Base-by-base conservation (phyloP, 2,888 invertebrate genomes). In the Peribatodes rhomboidaria region DNA sequence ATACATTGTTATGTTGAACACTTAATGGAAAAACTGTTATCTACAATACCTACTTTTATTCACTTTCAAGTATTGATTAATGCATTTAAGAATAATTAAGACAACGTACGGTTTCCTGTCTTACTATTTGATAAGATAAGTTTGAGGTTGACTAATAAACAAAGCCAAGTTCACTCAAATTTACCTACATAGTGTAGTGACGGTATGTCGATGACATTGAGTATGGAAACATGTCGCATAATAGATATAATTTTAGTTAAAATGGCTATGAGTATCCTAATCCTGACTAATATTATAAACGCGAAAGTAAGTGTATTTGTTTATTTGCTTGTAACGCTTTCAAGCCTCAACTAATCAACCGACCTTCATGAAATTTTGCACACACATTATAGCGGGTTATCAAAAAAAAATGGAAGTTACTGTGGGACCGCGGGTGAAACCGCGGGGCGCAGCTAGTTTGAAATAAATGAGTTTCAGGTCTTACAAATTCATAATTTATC, bases 31-130 rank as follows among this genome's bases (percentile, higher is more conserved):
- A 57, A 22, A 27, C 20, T 47, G n/a, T n/a, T n/a, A 57, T 57
- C 55, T 42, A 20, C 20, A 41, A 55, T 33, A 31, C 35, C n/a
- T n/a, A n/a, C n/a, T 44, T 55, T 44, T 44, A 55, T 55, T 33
- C 55, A 44, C 33, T 35, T 35, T 33, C 55, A 31, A 33, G 33
- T 44, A 55, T 55, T 20, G 44, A 55, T 55, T 35, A 33, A 42
- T 55, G n/a, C 16, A 27, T 42, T 33, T 33, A 31, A 33, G 55
- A 44, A 55, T 55, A 46, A 55, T 42, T 18, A n/a, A 11, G n/a
- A 55, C 55, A 33, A 13, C 35, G 18, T 44, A 44, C 55, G 44
- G 20, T 55, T 55, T 55, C 55, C 55, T 55, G 55, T 55, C 33
- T 13, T 9, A 55, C 44, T 44, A 35, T 44, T 33, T 35, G 55